A percentile compares a stretch with the other conserved stretches of the same genome.
These are phyloP conservation scores for Antheraea pernyi DNA, from an alignment of 1,140 invertebrate genomes.

Conservation along the genomic window DNA sequence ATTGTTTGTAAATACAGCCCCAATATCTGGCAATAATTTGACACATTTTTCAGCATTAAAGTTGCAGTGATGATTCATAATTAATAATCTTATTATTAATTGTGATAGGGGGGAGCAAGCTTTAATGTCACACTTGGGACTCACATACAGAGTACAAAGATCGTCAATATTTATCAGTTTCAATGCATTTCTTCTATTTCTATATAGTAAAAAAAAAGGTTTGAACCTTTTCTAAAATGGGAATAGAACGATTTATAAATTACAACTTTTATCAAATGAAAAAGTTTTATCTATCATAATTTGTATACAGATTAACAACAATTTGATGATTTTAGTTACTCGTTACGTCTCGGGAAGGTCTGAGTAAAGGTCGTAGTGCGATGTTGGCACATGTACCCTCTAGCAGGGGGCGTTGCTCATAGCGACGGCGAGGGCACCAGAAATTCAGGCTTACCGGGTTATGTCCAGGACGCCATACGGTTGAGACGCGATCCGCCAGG, in stretches of 20 bases:
- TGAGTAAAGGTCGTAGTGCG: constrained; percentile 68
- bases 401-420: constrained; percentile 58
- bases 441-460: constrained; percentile 41
- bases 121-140: constrained; percentile 76
- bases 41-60: not conserved
- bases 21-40: no score
- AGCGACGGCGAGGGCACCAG: constrained; percentile 63
- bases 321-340: constrained; percentile 42
- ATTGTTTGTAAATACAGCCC: no score
- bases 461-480: constrained; percentile 52
- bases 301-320: no score
- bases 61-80: constrained; percentile 47
- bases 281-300: no score
- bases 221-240: no score
- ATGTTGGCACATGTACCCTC: constrained; percentile 43
- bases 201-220: no score
- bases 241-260: no score
- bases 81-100: not conserved
- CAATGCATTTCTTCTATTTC: not conserved
- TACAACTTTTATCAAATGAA: no score
- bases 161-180: constrained; percentile 8
- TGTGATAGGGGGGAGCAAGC: constrained; percentile 43
- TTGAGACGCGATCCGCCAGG: constrained; percentile 41
- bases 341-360: constrained; percentile 74
- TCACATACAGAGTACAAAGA: constrained; percentile 59